These are phyloP conservation scores for Leucoma salicis DNA, from an alignment of 2,888 invertebrate genomes.

Conservation along the genomic window DNA sequence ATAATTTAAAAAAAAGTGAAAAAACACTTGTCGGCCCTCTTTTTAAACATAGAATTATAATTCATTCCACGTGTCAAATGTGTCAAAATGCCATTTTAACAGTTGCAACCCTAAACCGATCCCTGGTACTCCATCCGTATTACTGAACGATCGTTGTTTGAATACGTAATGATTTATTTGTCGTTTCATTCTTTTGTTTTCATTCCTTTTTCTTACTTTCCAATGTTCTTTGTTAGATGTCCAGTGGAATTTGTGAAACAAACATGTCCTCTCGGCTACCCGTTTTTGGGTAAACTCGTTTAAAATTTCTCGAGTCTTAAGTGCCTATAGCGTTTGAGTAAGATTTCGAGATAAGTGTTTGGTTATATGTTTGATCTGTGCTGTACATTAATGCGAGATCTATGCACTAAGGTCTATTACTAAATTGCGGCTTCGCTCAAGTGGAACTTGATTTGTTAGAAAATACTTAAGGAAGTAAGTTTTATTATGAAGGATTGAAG, in stretches of 20 bases:
- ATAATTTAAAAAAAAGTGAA: too few species aligned
- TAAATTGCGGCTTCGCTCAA: too few species aligned
- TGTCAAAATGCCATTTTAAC: not conserved
- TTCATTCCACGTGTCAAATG: not conserved
- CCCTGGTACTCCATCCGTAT: constrained; percentile 55
- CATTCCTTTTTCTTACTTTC: constrained; percentile 39
- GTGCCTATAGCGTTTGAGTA: too few species aligned
- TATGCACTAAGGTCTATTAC: too few species aligned
- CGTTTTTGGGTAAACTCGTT: constrained; percentile 35
- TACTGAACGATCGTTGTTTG: constrained; percentile 54
- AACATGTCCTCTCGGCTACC: constrained; percentile 52
- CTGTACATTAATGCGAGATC: too few species aligned
- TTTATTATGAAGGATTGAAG: too few species aligned
- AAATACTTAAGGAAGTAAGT: too few species aligned
- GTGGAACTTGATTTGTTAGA: too few species aligned
- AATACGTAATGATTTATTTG: constrained; percentile 64
- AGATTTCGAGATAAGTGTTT: too few species aligned
- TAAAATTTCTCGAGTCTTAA: constrained; percentile 6
- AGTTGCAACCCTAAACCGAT: constrained; percentile 36
- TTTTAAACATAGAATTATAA: not conserved
- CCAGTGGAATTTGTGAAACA: constrained; percentile 70
- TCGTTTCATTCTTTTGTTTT: constrained; percentile 56
- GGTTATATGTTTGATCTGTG: too few species aligned
- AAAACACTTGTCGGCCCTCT: not conserved
- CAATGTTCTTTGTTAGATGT: constrained; percentile 70